Base-by-base conservation (phyloP, 2,113 vertebrate species). In the Agelaius phoeniceus region DNA sequence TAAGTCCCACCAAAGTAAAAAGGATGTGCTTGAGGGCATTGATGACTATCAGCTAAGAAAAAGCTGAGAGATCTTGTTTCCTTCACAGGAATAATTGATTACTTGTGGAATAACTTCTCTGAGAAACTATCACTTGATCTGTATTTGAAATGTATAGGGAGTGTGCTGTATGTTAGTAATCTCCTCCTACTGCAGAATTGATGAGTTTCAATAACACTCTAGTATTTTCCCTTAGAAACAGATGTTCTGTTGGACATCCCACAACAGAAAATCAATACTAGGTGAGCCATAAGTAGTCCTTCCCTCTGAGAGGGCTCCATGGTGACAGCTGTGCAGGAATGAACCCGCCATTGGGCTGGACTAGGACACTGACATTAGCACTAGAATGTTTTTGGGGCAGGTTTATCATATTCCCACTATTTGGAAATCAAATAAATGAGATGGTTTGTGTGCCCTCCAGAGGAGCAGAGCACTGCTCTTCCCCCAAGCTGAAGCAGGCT, bases 31-130 rank as follows among this genome's bases (percentile, higher is more conserved):
- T 72, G 63, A 95, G 88, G 92, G 86, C 65, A 91, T 19, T 28
- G 83, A 87, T 86, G 58, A 59, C 68, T 93, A 81, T 88, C 80
- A 81, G 61, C 52, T 72, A 81, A 66, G 65, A 59, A 92, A 91
- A 86, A 71, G 28, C 54, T 44, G 15, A 77, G 72, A 74, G 57
- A 94, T 69, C 84, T 84, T 76, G 44, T 87, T 94, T 76, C 62
- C 30, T 90, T 96, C 92, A 59, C 26, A 67, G 83, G 83, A 18
- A 58, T 86, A 88, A 89, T 93, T 92, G 91, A 91, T 93, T 78
- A 92, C 77, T 87, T 35, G 73, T 82, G 71, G 80, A 87, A 67
- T 94, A 95, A 87, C 73, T 82, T 94, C 39, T 75, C 87, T 82
- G 57, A 89, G 91, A 84, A 92, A 72, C 81, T 89, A 72, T 67